A percentile compares a stretch with the other conserved stretches of the same genome.
phyloP scores from a whole-genome alignment of 2,888 invertebrate genomes.

The Venustoraphidia nigricollis region DNA sequence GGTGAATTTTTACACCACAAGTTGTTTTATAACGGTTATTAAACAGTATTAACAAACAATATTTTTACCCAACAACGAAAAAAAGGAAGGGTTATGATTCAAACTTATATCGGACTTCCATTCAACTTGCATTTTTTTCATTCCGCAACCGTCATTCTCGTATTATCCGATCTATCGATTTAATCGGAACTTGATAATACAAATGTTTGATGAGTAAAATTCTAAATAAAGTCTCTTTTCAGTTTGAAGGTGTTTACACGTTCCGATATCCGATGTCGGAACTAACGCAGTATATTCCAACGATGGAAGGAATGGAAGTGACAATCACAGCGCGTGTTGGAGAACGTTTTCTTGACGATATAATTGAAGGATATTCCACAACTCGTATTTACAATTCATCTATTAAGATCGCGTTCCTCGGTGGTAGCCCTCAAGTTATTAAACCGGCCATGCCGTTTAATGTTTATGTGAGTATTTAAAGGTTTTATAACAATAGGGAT shows the following conservation, averaged over 20 bases:
- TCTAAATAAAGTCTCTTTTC: constrained; percentile 12
- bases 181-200: background rate
- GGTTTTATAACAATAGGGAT: constrained; percentile 16
- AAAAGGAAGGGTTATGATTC: too few species aligned
- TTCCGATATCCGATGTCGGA: constrained; percentile 79
- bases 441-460: constrained; percentile 89
- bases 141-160: too few species aligned
- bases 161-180: too few species aligned
- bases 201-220: background rate
- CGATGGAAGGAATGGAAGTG: constrained; percentile 63
- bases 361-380: constrained; percentile 73
- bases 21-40: too few species aligned
- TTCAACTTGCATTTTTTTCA: too few species aligned
- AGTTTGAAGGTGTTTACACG: constrained; percentile 80
- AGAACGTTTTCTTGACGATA: constrained; percentile 71
- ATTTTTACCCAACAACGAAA: too few species aligned
- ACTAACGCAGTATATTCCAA: constrained; percentile 47
- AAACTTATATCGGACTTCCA: too few species aligned
- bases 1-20: too few species aligned
- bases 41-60: too few species aligned
- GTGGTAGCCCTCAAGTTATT: constrained; percentile 84
- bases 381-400: constrained; percentile 81
- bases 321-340: constrained; percentile 75
- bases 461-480: constrained; percentile 49
- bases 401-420: constrained; percentile 67